phyloP scores from a whole-genome alignment of 2,888 invertebrate genomes.

The Caenorhabditis panamensis region DNA sequence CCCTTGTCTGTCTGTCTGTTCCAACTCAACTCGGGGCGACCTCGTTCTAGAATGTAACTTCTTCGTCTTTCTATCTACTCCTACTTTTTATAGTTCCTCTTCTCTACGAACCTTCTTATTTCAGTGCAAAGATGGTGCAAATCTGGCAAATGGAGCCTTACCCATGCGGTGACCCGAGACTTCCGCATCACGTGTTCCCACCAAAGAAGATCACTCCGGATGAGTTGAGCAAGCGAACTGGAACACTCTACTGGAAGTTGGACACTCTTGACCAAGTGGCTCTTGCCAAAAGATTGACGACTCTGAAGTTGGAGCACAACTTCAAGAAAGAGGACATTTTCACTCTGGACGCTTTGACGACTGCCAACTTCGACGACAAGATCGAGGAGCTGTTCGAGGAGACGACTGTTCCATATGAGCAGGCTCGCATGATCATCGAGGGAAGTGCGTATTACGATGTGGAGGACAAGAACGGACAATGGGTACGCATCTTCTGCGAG shows the following conservation, averaged over 20 bases:
- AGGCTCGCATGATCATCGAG: slow-evolving; percentile 79
- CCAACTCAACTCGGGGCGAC: no score
- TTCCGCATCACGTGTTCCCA: slow-evolving; percentile 89
- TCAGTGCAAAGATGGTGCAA: slow-evolving; percentile 86
- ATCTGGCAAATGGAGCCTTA: slow-evolving; percentile 91
- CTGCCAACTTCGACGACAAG: slow-evolving; percentile 80
- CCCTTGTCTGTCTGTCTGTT: background rate
- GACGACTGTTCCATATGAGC: slow-evolving; percentile 73
- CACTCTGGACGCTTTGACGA: slow-evolving; percentile 78
- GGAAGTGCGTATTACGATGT: slow-evolving; percentile 80
- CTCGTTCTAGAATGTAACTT: slow-evolving; percentile 2
- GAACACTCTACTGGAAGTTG: slow-evolving; percentile 89
- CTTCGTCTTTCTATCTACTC: slow-evolving; percentile 2
- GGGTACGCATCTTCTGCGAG: slow-evolving; percentile 92
- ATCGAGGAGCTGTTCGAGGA: slow-evolving; percentile 80
- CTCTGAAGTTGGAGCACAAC: slow-evolving; percentile 77
- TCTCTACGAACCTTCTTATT: background rate
- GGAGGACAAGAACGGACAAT: slow-evolving; percentile 85
- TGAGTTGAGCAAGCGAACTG: slow-evolving; percentile 86
- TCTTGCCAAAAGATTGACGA: slow-evolving; percentile 75
- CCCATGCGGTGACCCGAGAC: slow-evolving; percentile 87
- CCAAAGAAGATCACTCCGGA: slow-evolving; percentile 87
- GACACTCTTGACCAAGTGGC: slow-evolving; percentile 77
- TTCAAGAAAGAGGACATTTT: slow-evolving; percentile 80
- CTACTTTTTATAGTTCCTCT: background rate